These are phyloP conservation scores for Pantelozetes paolii DNA, from an alignment of 2,888 invertebrate genomes.

Conservation along the genomic window DNA sequence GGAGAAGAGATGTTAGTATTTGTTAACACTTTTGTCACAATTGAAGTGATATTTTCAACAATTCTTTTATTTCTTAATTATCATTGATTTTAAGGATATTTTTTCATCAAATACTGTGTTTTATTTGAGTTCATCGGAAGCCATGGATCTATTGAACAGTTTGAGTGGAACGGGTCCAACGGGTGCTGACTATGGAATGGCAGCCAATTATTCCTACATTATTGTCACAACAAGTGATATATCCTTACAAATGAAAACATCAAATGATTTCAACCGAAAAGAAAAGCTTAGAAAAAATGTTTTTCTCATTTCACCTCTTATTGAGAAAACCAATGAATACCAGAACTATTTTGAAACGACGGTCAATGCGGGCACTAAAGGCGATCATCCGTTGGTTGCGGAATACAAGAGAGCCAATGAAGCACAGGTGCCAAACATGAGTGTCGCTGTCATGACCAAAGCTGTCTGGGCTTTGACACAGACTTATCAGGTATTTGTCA, in stretches of 20 bases:
- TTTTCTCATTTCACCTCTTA: conserved; percentile 36
- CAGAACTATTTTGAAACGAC: conserved; percentile 31
- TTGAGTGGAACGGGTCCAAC: conserved; percentile 1
- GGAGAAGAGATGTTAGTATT: conserved; percentile 23
- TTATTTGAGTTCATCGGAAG: conserved; percentile 38
- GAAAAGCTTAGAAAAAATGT: conserved; percentile 22
- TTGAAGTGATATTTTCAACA: too few species aligned
- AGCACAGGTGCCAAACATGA: neutral
- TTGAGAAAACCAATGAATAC: conserved; percentile 32
- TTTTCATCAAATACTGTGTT: conserved; percentile 36
- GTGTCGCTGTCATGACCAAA: conserved; percentile 44
- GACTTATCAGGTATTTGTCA: conserved; percentile 34
- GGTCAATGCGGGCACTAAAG: conserved; percentile 15
- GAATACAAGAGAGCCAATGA: conserved; percentile 25
- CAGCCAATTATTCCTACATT: conserved; percentile 11
- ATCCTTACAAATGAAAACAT: conserved; percentile 12
- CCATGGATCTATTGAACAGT: conserved; percentile 37
- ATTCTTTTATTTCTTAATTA: conserved; percentile 6
- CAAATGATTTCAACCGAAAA: conserved; percentile 6
- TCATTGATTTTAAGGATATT: conserved; percentile 6
- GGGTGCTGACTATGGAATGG: neutral
- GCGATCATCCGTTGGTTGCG: conserved; percentile 31
- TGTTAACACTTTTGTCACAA: too few species aligned
- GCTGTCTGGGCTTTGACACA: conserved; percentile 46
- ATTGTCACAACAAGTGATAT: conserved; percentile 27